Percentiles rank a stretch among this genome's conserved stretches.
These are phyloP conservation scores for Xerus inauris DNA, from an alignment of 2,113 vertebrate species.

Conservation along the genomic window DNA sequence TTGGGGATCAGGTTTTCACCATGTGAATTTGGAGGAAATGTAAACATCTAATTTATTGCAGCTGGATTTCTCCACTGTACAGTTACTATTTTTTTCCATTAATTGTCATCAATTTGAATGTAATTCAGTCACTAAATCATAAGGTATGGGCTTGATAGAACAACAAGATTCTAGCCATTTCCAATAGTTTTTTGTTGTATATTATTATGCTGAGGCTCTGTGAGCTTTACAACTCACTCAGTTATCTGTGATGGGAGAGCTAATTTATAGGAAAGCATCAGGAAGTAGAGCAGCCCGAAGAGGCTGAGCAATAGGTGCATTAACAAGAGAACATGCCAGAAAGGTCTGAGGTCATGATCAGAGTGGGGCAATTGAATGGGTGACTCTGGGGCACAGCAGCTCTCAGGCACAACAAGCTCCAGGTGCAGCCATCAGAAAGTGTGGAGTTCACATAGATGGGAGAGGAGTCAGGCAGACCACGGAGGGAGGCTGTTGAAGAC, in stretches of 20 bases:
- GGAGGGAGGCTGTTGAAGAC: not conserved
- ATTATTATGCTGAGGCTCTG: not conserved
- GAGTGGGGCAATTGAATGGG: too few species aligned
- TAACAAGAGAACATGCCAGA: not conserved
- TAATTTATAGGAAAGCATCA: not conserved
- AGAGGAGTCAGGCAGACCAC: not conserved
- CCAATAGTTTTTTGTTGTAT: not conserved
- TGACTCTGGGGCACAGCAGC: not conserved
- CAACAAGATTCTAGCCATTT: not conserved
- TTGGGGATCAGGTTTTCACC: not conserved
- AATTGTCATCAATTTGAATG: not conserved
- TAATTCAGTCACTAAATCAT: not conserved
- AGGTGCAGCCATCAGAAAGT: fast-evolving
- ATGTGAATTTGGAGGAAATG: not conserved
- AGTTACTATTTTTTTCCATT: not conserved
- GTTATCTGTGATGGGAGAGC: not conserved
- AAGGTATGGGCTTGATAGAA: not conserved
- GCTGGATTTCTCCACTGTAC: not conserved
- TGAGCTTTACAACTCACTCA: not conserved
- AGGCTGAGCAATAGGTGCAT: not conserved
- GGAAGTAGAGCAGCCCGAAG: not conserved
- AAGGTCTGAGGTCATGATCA: not conserved
- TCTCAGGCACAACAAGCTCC: not conserved
- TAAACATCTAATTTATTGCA: not conserved
- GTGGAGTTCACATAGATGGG: not conserved